phyloP scores from a whole-genome alignment of 1,140 invertebrate species.

The Druon quercuslanigerum region DNA sequence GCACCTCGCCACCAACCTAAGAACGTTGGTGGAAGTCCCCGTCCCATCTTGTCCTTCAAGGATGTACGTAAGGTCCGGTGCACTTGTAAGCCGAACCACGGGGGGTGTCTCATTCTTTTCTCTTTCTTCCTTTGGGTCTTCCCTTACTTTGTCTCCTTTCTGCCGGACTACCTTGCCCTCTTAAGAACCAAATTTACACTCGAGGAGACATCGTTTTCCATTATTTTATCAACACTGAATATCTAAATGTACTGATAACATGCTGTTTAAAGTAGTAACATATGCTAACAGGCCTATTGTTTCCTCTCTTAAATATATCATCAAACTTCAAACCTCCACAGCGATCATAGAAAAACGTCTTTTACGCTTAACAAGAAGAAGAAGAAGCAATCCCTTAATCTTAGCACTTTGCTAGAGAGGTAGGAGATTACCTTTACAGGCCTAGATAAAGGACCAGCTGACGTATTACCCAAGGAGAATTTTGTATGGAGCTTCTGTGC shows the following conservation, averaged over 20 bases:
- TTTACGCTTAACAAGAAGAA: not conserved
- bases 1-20: not conserved
- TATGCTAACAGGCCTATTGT: not conserved
- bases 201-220: not conserved
- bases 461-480: not conserved
- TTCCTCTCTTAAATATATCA: not conserved
- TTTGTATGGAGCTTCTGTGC: not conserved
- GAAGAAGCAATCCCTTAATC: not conserved
- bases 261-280: not conserved
- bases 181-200: conserved; percentile 26
- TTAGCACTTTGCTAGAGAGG: not conserved
- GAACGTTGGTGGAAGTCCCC: no score
- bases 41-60: not conserved
- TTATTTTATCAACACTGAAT: conserved; percentile 20
- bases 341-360: no score
- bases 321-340: not conserved
- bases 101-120: conserved; percentile 49
- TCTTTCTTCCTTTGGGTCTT: conserved; percentile 32
- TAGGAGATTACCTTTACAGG: not conserved
- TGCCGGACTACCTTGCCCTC: conserved; percentile 36
- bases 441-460: not conserved
- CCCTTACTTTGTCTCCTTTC: conserved; percentile 38
- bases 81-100: conserved; percentile 49
- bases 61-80: conserved; percentile 35
- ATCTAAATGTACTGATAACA: not conserved